These are phyloP conservation scores for Mastomys coucha DNA, from an alignment of 2,113 vertebrate genomes.

Conservation along the genomic window DNA sequence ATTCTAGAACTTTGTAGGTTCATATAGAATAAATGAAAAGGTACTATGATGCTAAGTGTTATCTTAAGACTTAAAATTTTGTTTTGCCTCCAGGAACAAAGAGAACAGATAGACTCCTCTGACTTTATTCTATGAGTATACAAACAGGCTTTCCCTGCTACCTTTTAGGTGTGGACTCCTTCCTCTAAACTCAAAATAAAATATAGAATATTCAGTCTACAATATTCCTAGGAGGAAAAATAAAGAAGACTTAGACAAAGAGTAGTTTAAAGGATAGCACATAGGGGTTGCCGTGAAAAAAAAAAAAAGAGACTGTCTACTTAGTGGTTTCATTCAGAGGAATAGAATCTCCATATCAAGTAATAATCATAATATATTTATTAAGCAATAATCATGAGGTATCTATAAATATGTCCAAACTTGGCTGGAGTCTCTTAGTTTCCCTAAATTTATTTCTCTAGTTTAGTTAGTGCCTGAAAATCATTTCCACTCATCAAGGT, in stretches of 20 bases:
- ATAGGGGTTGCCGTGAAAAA: too few relatives aligned
- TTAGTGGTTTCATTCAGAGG: background rate
- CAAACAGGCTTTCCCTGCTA: background rate
- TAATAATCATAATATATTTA: background rate
- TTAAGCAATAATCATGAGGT: background rate
- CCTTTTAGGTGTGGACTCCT: rapidly evolving
- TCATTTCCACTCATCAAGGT: background rate
- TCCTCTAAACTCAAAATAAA: background rate
- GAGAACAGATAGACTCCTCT: background rate
- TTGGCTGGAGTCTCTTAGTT: too few relatives aligned
- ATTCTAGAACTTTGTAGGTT: background rate
- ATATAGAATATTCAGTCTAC: background rate
- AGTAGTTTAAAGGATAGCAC: background rate
- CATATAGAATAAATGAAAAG: background rate
- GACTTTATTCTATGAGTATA: background rate
- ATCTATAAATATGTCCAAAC: background rate
- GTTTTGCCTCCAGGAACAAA: background rate
- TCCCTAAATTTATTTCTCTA: background rate
- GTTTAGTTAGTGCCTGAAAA: background rate
- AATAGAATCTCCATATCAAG: background rate
- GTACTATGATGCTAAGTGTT: background rate
- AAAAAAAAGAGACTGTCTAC: background rate
- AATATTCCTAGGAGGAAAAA: background rate
- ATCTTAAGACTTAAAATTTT: background rate
- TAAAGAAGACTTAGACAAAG: background rate